Conservation (phyloP, 2,888 invertebrate species). For the Drosophila greeni region DNA sequence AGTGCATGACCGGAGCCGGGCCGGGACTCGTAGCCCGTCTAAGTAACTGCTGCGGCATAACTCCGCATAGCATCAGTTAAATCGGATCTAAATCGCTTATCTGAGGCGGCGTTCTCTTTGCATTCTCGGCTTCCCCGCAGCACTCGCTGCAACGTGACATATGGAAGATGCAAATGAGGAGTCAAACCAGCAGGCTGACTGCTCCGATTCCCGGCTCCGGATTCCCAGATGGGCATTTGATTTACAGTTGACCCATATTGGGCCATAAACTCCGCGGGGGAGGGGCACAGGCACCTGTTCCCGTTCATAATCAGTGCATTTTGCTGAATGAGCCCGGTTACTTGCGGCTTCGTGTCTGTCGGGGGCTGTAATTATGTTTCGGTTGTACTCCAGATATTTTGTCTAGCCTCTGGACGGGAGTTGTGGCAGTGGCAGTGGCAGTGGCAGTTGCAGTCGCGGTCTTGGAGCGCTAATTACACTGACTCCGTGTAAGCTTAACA, state of each 20-base stretch:
- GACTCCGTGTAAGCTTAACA: constrained; percentile 72
- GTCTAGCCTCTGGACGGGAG: constrained; percentile 50
- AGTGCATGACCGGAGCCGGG: constrained; percentile 51
- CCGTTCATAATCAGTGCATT: constrained; percentile 72
- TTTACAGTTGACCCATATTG: constrained; percentile 53
- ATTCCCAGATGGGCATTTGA: constrained; percentile 26
- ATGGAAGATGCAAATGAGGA: constrained; percentile 26
- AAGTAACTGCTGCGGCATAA: constrained; percentile 56
- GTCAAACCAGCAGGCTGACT: constrained; percentile 1
- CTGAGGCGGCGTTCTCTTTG: constrained; percentile 62
- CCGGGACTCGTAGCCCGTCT: neutral
- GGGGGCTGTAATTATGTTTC: constrained; percentile 64
- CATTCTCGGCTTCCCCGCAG: constrained; percentile 7
- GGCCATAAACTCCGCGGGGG: constrained; percentile 51
- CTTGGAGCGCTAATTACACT: constrained; percentile 65
- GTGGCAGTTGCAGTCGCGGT: constrained; percentile 12
- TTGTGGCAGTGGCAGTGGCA: constrained; percentile 17
- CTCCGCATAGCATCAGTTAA: constrained; percentile 74
- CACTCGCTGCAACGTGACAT: constrained; percentile 34
- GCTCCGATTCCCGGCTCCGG: neutral
- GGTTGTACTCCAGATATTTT: constrained; percentile 70
- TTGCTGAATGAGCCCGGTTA: constrained; percentile 58
- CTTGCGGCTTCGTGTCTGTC: constrained; percentile 59
- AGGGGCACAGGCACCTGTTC: constrained; percentile 52
- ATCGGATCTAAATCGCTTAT: constrained; percentile 70